phyloP scores from a whole-genome alignment of 1,140 invertebrate species.

The Ceratitis capitata region DNA sequence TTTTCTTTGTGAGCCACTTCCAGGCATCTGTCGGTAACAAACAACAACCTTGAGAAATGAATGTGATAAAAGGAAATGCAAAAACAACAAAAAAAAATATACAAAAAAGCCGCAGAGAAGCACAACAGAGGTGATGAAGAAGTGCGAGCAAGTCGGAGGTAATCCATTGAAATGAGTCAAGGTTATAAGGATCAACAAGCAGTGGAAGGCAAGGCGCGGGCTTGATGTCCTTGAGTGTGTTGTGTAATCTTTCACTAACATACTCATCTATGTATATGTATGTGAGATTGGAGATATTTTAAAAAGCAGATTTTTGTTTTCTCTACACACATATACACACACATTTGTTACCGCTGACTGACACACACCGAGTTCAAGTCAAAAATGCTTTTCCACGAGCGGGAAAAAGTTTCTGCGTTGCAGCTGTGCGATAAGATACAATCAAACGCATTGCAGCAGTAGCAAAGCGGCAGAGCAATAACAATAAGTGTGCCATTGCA shows the following conservation, averaged over 20 bases:
- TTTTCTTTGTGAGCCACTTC: background rate
- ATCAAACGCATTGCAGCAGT: background rate
- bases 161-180: slow-evolving; percentile 34
- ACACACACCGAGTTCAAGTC: too few species aligned
- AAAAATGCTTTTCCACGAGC: too few species aligned
- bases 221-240: too few species aligned
- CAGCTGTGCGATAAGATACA: background rate
- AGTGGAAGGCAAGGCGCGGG: background rate
- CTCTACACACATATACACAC: too few species aligned
- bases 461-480: background rate
- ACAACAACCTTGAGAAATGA: slow-evolving; percentile 1
- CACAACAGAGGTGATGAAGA: background rate
- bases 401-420: too few species aligned
- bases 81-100: background rate
- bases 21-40: background rate
- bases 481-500: background rate
- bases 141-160: background rate
- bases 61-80: background rate
- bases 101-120: background rate
- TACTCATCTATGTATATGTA: background rate
- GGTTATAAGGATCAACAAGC: slow-evolving; percentile 15
- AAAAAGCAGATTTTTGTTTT: too few species aligned
- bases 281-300: background rate
- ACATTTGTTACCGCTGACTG: too few species aligned
- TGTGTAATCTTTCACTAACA: too few species aligned